Evolutionary conservation across 1,140 invertebrate genomes (phyloP).

Genomic region (Metaphire vulgaris): DNA sequence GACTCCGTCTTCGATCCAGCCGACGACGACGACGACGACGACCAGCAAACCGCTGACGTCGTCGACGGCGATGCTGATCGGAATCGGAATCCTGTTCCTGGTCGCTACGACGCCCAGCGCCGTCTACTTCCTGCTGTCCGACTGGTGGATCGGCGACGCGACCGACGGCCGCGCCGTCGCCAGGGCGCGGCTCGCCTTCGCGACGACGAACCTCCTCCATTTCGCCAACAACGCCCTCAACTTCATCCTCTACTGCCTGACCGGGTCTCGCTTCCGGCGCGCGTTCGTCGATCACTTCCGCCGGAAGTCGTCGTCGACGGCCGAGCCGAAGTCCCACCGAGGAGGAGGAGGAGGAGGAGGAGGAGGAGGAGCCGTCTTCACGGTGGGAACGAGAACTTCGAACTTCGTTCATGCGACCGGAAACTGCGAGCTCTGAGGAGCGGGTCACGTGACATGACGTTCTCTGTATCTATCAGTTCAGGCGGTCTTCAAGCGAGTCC

Average conservation of each 20-base stretch:
- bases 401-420: not conserved
- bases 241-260: conserved; percentile 16
- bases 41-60: conserved; percentile 13
- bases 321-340: no score
- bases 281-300: conserved; percentile 5
- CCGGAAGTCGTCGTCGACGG: not conserved
- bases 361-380: not conserved
- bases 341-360: not conserved
- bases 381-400: not conserved
- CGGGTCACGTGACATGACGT: not conserved
- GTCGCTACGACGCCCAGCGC: conserved; percentile 4
- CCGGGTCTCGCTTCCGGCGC: conserved; percentile 8
- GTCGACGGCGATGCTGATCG: conserved; percentile 13
- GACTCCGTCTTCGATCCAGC: not conserved
- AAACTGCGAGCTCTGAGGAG: not conserved
- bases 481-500: not conserved
- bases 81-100: conserved; percentile 2
- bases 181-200: not conserved
- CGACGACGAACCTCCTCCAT: not conserved
- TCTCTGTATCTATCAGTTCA: not conserved
- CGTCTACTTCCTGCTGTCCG: conserved; percentile 6
- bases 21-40: not conserved
- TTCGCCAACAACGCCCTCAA: conserved; percentile 15
- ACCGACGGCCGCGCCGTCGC: not conserved
- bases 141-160: not conserved